A percentile compares a stretch with the other conserved stretches of the same genome.
phyloP scores from a whole-genome alignment of 2,113 vertebrate genomes.

The Pluvianellus socialis region DNA sequence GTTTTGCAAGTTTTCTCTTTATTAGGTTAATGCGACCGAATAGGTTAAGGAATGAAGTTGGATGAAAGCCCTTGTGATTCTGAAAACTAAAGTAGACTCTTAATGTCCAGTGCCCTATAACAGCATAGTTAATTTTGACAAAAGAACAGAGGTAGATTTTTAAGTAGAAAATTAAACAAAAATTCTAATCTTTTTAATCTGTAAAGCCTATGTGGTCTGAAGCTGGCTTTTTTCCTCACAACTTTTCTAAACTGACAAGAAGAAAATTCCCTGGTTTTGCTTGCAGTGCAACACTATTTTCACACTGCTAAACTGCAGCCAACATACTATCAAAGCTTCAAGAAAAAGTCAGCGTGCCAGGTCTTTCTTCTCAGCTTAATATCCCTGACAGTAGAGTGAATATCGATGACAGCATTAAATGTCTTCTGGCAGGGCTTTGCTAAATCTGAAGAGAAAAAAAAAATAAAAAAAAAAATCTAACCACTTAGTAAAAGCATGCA shows the following conservation, averaged over 20 bases:
- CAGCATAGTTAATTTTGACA: neutral
- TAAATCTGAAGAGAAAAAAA: neutral
- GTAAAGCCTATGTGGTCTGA: neutral
- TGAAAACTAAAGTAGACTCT: neutral
- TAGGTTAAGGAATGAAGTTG: neutral
- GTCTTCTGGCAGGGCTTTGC: slow-evolving; percentile 18
- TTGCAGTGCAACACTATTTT: slow-evolving; percentile 46
- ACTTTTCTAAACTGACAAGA: slow-evolving; percentile 18
- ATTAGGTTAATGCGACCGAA: neutral
- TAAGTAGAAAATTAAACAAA: neutral
- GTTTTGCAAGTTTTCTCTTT: neutral
- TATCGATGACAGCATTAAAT: slow-evolving; percentile 49
- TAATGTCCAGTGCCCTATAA: neutral
- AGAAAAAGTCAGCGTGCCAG: slow-evolving; percentile 11
- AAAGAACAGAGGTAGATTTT: neutral
- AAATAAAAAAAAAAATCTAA: neutral
- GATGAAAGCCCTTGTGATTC: neutral
- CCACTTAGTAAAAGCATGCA: neutral
- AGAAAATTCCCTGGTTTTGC: neutral
- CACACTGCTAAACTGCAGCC: neutral
- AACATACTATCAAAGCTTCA: slow-evolving; percentile 45
- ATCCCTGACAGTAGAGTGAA: slow-evolving; percentile 1
- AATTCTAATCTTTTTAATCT: neutral
- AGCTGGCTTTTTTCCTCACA: neutral
- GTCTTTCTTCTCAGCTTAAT: slow-evolving; percentile 43